Evolutionary conservation across 2,113 vertebrate genomes (phyloP).

Genomic region (Ascaphus truei): DNA sequence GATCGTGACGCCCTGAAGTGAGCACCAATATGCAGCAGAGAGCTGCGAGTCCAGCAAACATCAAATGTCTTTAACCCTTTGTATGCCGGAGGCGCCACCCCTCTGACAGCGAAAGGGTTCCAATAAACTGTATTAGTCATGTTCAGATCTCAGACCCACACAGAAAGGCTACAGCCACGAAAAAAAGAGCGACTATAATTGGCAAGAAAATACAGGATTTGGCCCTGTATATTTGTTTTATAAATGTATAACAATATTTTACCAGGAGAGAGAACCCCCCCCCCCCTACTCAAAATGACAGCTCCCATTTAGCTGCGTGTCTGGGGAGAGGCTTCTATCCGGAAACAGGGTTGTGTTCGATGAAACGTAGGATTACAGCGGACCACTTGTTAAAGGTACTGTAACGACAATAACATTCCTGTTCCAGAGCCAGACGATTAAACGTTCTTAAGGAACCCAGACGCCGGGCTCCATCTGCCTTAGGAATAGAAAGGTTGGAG

Average conservation of each 20-base stretch:
- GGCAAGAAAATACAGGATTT: conserved; percentile 12
- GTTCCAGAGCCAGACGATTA: not conserved
- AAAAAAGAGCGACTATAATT: conserved; percentile 7
- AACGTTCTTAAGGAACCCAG: not conserved
- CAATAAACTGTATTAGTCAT: too few species aligned
- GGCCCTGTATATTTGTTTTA: conserved; percentile 20
- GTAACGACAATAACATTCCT: not conserved
- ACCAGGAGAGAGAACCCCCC: conserved; percentile 3
- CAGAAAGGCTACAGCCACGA: not conserved
- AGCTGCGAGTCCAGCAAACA: too few species aligned
- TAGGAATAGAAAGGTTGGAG: too few species aligned
- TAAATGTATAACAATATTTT: conserved; percentile 33
- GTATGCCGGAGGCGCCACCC: too few species aligned
- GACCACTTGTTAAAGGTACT: not conserved
- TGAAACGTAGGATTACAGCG: conserved; percentile 16
- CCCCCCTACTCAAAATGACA: conserved; percentile 9
- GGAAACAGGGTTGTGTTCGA: not conserved
- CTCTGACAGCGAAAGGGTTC: too few species aligned
- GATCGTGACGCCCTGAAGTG: too few species aligned
- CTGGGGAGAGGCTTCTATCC: not conserved
- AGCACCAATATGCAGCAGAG: too few species aligned
- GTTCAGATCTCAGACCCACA: too few species aligned
- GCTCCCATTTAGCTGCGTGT: not conserved
- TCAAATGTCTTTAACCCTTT: too few species aligned
- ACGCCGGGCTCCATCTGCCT: too few species aligned